phyloP scores from a whole-genome alignment of 2,888 invertebrate genomes.

The Lagria hirta region DNA sequence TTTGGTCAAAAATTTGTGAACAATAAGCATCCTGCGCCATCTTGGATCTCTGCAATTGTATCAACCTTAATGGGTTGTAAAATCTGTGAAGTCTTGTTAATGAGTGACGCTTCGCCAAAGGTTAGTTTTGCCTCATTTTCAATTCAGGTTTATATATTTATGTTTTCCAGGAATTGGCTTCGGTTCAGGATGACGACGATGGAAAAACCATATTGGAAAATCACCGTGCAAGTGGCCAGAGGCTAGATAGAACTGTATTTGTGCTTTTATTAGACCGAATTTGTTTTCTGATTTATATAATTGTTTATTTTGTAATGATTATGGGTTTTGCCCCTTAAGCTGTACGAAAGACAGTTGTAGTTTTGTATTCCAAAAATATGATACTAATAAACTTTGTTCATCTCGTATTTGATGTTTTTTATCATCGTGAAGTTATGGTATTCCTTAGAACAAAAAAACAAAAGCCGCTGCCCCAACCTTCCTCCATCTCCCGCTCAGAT shows the following conservation, averaged over 20 bases:
- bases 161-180: conserved; percentile 39
- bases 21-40: conserved; percentile 40
- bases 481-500: no score
- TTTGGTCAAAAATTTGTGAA: conserved; percentile 41
- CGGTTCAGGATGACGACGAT: conserved; percentile 47
- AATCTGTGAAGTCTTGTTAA: conserved; percentile 40
- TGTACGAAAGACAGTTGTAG: no score
- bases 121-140: conserved; percentile 27
- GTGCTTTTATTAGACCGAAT: conserved; percentile 49
- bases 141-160: neutral
- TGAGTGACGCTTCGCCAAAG: conserved; percentile 37
- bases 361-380: no score
- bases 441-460: no score
- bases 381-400: no score
- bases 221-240: no score
- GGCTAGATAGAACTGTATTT: no score
- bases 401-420: no score
- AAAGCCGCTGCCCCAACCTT: no score
- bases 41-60: conserved; percentile 41
- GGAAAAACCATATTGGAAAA: no score
- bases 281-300: conserved; percentile 40
- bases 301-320: conserved; percentile 44
- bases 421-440: no score
- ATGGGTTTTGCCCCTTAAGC: conserved; percentile 39
- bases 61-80: conserved; percentile 36